Base-by-base conservation (phyloP, 2,888 invertebrate genomes). In the Resseliella maxima region DNA sequence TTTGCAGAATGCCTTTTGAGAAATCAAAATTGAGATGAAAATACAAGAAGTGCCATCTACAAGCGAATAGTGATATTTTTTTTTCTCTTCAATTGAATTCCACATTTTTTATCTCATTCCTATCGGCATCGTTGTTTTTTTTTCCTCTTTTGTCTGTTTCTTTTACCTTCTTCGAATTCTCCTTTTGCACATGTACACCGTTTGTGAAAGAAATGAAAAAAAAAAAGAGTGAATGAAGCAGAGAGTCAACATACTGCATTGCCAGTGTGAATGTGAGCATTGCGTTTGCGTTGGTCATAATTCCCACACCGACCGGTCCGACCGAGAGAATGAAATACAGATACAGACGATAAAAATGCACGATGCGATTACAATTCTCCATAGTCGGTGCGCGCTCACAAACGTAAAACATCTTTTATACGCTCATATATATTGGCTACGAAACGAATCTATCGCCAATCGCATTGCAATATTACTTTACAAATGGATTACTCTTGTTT, bases 271-370 rank as follows among this genome's bases (percentile, higher is more conserved):
- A 24, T 38, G 41, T 83, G 83, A 38, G 83, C 38, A 83, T 83
- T 83, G 83, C 83, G 83, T 83, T 83, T 83, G 83, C 83, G 83
- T 83, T 83, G 83, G 83, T 83, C 83, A 83, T 83, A 50, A 38
- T 38, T 38, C 83, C n/a, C 83, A 83, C 15, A 81, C n/a, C 36
- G 36, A 15, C 35, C 10, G 15, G 21, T 12, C 10, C 50, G 50
- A 50, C 50, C 50, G 50, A 50, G 2, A 10, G 50, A 18, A 35
- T 2, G 59, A 81, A 15, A 35, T 35, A 36, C 36, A 83, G 83
- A 83, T 1, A 38, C 8, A n/a, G n/a, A n/a, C 83, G 83, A 83
- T 38, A 38, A 38, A 83, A 83, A 83, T 83, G 83, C 83, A 83
- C 38, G 72, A 72, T 31, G 72, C 72, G 72, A 72, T 36, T 38